Conservation (phyloP, 2,113 vertebrate genomes). For the Pica pica region DNA sequence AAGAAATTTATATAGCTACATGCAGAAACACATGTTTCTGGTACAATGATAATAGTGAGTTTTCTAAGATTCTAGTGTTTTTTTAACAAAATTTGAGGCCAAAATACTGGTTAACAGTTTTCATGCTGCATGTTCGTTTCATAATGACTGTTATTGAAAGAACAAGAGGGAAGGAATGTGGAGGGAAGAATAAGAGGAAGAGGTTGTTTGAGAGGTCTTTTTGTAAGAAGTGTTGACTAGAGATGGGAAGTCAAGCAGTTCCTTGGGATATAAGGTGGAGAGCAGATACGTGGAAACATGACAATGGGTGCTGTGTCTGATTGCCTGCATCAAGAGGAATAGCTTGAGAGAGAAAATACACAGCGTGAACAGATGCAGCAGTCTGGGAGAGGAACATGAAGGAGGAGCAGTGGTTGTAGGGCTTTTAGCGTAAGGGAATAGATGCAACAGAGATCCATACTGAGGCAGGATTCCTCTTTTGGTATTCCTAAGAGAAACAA, state of each 20-base stretch:
- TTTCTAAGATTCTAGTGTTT: neutral
- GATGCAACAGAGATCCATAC: neutral
- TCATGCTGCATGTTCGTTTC: neutral
- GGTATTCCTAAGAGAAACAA: neutral
- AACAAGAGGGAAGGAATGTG: neutral
- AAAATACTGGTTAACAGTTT: neutral
- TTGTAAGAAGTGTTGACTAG: neutral
- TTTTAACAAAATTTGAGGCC: neutral
- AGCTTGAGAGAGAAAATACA: neutral
- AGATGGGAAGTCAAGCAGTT: neutral
- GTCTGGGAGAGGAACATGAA: neutral
- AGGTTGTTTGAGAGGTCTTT: neutral
- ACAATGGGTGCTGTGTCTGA: rapidly evolving
- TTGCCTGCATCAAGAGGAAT: neutral
- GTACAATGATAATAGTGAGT: neutral
- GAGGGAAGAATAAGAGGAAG: neutral
- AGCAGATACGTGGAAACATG: neutral
- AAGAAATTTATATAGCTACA: neutral
- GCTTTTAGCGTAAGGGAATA: neutral
- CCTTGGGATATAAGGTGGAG: neutral
- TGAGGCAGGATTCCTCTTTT: neutral
- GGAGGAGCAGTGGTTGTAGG: neutral
- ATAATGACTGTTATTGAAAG: neutral
- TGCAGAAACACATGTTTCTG: neutral
- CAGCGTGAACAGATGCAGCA: neutral